Percentiles rank a stretch among this genome's conserved stretches.
phyloP scores from a whole-genome alignment of 2,113 vertebrate species.

The Lepus timidus region DNA sequence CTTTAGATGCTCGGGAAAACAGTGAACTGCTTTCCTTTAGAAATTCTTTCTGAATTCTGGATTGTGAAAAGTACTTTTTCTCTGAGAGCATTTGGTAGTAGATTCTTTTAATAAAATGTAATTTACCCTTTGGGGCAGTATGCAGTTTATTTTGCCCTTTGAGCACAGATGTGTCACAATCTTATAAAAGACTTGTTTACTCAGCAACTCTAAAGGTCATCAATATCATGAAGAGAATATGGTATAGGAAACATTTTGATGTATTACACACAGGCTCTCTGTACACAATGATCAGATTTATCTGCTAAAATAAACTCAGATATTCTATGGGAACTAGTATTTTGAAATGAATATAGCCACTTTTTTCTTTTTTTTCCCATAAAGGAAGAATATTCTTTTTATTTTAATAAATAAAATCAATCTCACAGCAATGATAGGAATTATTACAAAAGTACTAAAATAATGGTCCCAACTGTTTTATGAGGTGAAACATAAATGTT shows the following conservation, averaged over 20 bases:
- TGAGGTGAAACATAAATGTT: background rate
- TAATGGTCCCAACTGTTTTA: background rate
- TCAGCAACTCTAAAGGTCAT: conserved; percentile 82
- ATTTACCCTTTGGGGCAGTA: conserved; percentile 64
- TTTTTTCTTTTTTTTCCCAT: background rate
- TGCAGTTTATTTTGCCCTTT: conserved; percentile 77
- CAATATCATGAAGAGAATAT: conserved; percentile 78
- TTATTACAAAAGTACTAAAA: conserved; percentile 30
- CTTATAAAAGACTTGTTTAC: conserved; percentile 77
- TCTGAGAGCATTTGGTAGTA: conserved; percentile 45
- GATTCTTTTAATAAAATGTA: conserved; percentile 43
- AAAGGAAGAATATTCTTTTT: conserved; percentile 16
- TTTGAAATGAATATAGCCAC: conserved; percentile 43
- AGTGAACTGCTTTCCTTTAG: background rate
- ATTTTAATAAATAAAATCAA: conserved; percentile 63
- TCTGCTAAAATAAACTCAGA: background rate
- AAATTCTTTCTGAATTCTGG: conserved; percentile 3
- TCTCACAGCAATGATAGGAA: background rate
- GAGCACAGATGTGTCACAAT: conserved; percentile 78
- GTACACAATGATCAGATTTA: conserved; percentile 74
- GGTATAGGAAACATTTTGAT: conserved; percentile 72
- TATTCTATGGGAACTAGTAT: background rate
- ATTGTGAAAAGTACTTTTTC: conserved; percentile 57
- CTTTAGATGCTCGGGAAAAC: background rate
- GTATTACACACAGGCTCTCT: conserved; percentile 55